These are phyloP conservation scores for Oncorhynchus tshawytscha DNA, from an alignment of 2,113 vertebrate species.

Conservation along the genomic window DNA sequence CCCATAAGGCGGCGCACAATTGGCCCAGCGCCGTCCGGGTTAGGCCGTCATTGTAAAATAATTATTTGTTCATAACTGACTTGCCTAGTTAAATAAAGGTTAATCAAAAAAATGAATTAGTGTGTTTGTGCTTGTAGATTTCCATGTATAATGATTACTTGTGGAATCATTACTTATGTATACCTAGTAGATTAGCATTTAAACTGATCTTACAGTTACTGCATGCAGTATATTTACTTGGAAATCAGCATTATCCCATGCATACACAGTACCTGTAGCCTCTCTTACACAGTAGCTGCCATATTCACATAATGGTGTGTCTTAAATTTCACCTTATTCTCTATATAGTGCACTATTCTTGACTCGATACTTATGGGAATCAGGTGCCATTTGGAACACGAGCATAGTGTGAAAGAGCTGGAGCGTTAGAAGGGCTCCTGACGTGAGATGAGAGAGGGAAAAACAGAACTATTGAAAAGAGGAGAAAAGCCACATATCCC, in stretches of 20 bases:
- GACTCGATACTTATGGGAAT: neutral
- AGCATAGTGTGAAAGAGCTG: neutral
- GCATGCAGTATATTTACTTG: neutral
- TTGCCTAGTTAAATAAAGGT: no score
- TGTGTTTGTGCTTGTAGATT: neutral
- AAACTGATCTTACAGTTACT: no score
- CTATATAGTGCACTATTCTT: neutral
- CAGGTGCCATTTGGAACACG: neutral
- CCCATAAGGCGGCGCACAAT: no score
- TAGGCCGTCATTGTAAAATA: no score
- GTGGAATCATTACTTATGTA: neutral
- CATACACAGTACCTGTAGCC: neutral
- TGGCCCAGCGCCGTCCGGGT: no score
- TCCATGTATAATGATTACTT: neutral
- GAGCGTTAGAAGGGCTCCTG: neutral
- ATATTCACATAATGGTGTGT: neutral
- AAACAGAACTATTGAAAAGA: constrained; percentile 4
- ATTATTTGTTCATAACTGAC: no score
- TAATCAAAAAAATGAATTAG: no score
- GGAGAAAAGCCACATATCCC: constrained; percentile 2
- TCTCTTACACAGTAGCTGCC: neutral
- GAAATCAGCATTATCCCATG: neutral
- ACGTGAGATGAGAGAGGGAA: constrained; percentile 17
- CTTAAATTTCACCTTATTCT: neutral
- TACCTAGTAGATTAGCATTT: neutral